Evolutionary conservation across 2,797 vertebrate species (phyloP).

Genomic region (Selene dorsalis): DNA sequence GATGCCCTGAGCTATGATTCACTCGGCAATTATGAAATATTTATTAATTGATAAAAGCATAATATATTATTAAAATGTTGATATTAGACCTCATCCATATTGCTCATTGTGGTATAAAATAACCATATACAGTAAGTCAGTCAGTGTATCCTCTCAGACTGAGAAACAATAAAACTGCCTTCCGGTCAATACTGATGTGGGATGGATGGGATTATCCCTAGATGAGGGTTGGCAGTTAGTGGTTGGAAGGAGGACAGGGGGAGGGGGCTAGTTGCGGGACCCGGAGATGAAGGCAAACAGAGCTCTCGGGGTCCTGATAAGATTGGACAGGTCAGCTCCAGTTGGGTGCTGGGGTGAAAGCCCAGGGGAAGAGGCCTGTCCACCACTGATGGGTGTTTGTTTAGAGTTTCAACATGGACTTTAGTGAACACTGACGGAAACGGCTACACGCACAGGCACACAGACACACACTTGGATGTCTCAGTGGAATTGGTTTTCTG

Average conservation of each 20-base stretch:
- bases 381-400: conserved; percentile 76
- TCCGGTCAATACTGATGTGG: conserved; percentile 60
- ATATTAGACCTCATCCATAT: conserved; percentile 3
- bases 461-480: conserved; percentile 13
- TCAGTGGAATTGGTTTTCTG: conserved; percentile 16
- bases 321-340: conserved; percentile 67
- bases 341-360: conserved; percentile 54
- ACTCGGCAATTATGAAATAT: conserved; percentile 12
- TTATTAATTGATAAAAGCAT: conserved; percentile 8
- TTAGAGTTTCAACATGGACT: conserved; percentile 55
- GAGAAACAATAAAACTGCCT: conserved; percentile 42
- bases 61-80: conserved; percentile 7
- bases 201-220: conserved; percentile 67
- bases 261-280: conserved; percentile 21
- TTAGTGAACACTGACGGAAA: conserved; percentile 62
- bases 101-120: neutral
- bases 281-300: conserved; percentile 56
- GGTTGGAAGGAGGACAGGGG: conserved; percentile 14
- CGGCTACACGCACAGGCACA: conserved; percentile 22
- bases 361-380: conserved; percentile 63
- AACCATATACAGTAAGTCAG: too few relatives aligned
- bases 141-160: conserved; percentile 25
- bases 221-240: conserved; percentile 59
- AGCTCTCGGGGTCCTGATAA: conserved; percentile 62
- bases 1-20: neutral